Conservation (phyloP, 2,113 vertebrate species). For the Rhinolophus ferrumequinum region DNA sequence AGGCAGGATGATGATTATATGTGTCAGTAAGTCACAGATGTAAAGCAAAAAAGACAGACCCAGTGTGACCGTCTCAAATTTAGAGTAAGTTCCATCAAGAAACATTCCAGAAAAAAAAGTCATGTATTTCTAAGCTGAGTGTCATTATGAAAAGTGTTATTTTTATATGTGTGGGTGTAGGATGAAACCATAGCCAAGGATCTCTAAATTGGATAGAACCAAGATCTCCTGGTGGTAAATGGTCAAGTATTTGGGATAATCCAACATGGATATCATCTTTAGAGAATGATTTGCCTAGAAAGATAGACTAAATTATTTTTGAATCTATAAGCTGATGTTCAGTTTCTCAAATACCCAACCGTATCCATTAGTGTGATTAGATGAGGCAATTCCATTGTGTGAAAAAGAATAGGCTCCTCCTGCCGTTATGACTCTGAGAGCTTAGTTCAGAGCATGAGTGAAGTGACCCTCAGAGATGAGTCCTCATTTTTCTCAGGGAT, state of each 20-base stretch:
- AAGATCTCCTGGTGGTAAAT: background rate
- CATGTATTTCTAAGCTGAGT: constrained; percentile 26
- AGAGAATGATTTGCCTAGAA: constrained; percentile 32
- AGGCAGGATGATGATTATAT: background rate
- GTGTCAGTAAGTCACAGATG: background rate
- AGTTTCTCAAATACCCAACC: background rate
- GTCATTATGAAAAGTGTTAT: constrained; percentile 19
- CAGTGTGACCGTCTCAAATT: background rate
- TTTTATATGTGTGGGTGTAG: background rate
- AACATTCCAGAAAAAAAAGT: background rate
- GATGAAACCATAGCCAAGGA: background rate
- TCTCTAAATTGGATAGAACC: background rate
- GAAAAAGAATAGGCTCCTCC: background rate
- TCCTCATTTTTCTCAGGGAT: background rate
- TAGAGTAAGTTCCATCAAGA: background rate
- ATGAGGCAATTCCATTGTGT: background rate
- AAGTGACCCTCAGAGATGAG: background rate
- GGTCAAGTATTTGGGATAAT: background rate
- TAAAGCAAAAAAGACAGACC: background rate
- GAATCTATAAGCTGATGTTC: background rate
- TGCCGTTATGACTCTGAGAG: background rate
- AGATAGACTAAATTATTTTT: background rate
- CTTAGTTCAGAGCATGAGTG: background rate
- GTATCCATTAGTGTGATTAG: background rate
- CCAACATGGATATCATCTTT: background rate